Evolutionary conservation across 2,797 vertebrate species (phyloP), one percentile per base, ranked within the genome.

Genomic region (Caiman crocodilus): DNA sequence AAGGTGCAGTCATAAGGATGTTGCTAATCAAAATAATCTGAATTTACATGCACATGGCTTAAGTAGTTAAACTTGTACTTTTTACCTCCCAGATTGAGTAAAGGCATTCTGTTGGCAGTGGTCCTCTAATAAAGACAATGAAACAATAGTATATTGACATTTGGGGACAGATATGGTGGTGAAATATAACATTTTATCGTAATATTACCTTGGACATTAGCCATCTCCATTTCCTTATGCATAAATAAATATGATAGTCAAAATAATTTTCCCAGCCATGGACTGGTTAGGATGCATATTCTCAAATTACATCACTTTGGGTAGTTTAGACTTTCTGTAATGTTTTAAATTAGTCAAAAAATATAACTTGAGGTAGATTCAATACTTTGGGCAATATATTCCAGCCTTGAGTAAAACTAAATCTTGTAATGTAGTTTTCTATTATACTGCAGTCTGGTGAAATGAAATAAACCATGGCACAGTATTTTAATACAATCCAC

Each of bases 401-500:
- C 21, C 55, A 73, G 42, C 28, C n/a, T 75, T 61, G 64, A 89
- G 82, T 84, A 79, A 79, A 74, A n/a, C 32, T 23, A 79, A 80
- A 87, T 55, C 14, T 85, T 11, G 58, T 35, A 82, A 18, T 2
- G 3, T 56, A 93, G 26, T 77, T 71, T 55, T 79, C 84, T 86
- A 17, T 90, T 92, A 50, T 91, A 59, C 60, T 16, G 14, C 81
- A 74, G 64, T 61, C 55, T 93, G 57, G 18, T 91, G 20, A 87
- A 93, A 90, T 79, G 76, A 60, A 50, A 18, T 83, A 74, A 90
- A 4, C 23, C 84, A 5, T 84, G 88, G 65, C 55, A 85, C 26
- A 25, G 5, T 61, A 42, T 91, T 85, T 95, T 76, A 82, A 26
- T 86, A 6, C 64, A 88, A 91, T 91, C 32, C 50, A n/a, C 13